phyloP scores from a whole-genome alignment of 2,888 invertebrate species.

The Stratiomys singularior region DNA sequence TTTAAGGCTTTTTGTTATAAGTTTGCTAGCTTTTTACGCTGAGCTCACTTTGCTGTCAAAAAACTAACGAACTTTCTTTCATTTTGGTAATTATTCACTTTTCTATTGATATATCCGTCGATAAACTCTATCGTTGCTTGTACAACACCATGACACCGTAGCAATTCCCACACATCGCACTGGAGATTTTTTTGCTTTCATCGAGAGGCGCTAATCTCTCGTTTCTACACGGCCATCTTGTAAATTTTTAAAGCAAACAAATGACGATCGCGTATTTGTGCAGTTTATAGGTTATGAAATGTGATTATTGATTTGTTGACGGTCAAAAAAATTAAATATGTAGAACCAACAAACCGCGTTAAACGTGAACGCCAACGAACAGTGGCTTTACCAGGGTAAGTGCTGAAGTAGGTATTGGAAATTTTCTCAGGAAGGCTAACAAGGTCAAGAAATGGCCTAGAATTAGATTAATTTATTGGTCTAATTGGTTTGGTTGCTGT shows the following conservation, averaged over 20 bases:
- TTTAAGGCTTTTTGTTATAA: neutral
- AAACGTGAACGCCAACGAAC: neutral
- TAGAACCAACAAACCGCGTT: slow-evolving; percentile 12
- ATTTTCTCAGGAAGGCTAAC: slow-evolving; percentile 27
- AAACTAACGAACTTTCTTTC: neutral
- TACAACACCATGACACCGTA: neutral
- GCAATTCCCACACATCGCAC: slow-evolving; percentile 28
- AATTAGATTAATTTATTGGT: slow-evolving; percentile 6
- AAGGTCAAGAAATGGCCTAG: slow-evolving; percentile 26
- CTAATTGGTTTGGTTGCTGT: neutral
- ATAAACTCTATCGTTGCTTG: neutral
- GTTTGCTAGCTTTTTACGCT: no score
- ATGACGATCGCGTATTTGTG: slow-evolving; percentile 48
- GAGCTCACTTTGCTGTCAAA: no score
- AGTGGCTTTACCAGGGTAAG: neutral
- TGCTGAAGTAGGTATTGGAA: neutral
- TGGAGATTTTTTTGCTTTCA: neutral
- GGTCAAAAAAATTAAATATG: slow-evolving; percentile 42
- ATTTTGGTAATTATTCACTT: neutral
- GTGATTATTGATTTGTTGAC: slow-evolving; percentile 50
- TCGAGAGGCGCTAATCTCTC: slow-evolving; percentile 34
- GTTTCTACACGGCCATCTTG: slow-evolving; percentile 47
- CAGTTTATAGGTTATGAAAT: slow-evolving; percentile 52
- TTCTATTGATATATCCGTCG: neutral
- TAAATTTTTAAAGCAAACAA: slow-evolving; percentile 48